Base-by-base conservation (phyloP, 2,888 invertebrate species). In the Nebria salina region DNA sequence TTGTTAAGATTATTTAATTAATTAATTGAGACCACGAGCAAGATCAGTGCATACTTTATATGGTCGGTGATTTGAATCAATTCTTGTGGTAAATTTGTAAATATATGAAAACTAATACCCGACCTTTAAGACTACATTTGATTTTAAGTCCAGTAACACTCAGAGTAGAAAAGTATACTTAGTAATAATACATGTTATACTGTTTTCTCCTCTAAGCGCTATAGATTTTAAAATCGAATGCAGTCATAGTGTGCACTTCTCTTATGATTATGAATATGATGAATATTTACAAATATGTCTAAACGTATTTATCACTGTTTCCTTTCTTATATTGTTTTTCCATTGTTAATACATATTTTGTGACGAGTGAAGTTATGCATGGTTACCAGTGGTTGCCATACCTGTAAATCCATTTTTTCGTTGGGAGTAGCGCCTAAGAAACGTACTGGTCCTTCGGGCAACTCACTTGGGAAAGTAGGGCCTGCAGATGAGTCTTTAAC, bases 361-460 rank as follows among this genome's bases (percentile, higher is more conserved):
- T 70, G 25, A 70, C 70, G 70, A 25, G 15, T 70, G 26, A 54
- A 54, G 7, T 54, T 11, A 11, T 11, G 54, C 13, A 7, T 54
- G 4, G 54, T 5, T 11, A 54, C 70, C 4, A 25, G 66, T 66
- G 70, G 26, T 8, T 70, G 34, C 26, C 15, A 15, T 80, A 80
- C 80, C 80, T 80, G 80, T 75, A 80, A 79, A 80, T 89, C 88
- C 84, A 87, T 85, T 84, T 88, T 89, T 86, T 91, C 91, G 85
- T 91, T 91, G 65, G 91, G 91, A n/a, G 91, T 91, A 34, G 91
- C 91, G 74, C 91, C 91, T 84, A 92, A 91, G 83, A 92, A 91
- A 84, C 91, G 88, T 77, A 91, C 89, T 65, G 91, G 91, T 76
- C 91, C 91, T 83, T 90, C 90, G 4, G 91, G 91, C 70, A 91